phyloP scores from a whole-genome alignment of 1,140 invertebrate species.

The Saccostrea glomerata region DNA sequence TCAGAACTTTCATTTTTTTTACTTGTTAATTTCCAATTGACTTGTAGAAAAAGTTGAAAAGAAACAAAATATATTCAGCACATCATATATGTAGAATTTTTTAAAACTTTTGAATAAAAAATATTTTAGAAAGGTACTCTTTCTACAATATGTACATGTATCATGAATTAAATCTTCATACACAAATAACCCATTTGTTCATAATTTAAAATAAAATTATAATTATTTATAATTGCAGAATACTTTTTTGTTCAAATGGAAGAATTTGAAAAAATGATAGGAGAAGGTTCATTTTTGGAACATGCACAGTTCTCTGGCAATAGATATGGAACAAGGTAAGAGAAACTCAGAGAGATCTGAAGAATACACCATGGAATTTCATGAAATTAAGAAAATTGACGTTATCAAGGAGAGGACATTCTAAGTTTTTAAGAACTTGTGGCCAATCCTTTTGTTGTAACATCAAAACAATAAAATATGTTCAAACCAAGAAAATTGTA shows the following conservation, averaged over 20 bases:
- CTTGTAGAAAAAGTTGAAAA: too few relatives aligned
- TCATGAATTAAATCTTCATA: neutral
- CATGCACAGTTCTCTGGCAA: slow-evolving; percentile 95
- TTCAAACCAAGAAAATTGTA: neutral
- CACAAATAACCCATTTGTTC: neutral
- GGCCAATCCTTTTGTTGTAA: too few relatives aligned
- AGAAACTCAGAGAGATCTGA: neutral
- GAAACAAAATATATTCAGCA: too few relatives aligned
- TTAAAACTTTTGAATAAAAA: neutral
- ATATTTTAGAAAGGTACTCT: neutral
- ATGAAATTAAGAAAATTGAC: neutral
- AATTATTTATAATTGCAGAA: slow-evolving; percentile 81
- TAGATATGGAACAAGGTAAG: slow-evolving; percentile 95
- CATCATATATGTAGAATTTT: too few relatives aligned
- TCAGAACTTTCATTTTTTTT: too few relatives aligned
- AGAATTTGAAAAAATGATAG: slow-evolving; percentile 89
- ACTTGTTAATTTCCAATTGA: too few relatives aligned
- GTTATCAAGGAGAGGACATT: too few relatives aligned
- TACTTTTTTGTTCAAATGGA: slow-evolving; percentile 92
- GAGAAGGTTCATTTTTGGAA: slow-evolving; percentile 94
- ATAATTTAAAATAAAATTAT: neutral
- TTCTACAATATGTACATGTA: neutral
- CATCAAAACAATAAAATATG: too few relatives aligned
- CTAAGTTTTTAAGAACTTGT: too few relatives aligned
- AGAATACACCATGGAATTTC: too few relatives aligned